These are phyloP conservation scores for Panthera tigris DNA, from an alignment of 2,113 vertebrate genomes.

Conservation along the genomic window DNA sequence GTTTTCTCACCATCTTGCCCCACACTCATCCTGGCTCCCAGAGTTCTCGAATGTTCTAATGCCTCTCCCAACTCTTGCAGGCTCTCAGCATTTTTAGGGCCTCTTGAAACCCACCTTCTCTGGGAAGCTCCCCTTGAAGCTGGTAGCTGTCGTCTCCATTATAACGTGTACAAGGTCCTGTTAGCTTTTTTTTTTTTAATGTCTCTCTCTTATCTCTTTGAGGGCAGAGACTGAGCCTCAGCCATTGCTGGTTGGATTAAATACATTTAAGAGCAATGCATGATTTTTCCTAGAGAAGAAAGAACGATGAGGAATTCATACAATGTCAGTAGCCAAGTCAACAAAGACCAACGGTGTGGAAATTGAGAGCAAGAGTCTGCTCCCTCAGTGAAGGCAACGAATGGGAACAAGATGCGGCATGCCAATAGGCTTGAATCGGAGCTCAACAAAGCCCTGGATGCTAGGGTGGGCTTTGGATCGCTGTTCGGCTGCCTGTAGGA, in stretches of 20 bases:
- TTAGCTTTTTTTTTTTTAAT: background rate
- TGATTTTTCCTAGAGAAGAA: background rate
- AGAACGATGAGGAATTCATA: background rate
- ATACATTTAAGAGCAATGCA: background rate
- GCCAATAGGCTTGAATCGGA: accelerated
- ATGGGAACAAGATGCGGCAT: accelerated
- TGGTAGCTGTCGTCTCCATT: background rate
- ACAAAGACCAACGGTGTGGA: background rate
- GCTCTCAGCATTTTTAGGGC: background rate
- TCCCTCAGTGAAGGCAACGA: background rate
- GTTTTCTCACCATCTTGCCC: background rate
- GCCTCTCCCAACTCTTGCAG: background rate
- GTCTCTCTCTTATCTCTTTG: background rate
- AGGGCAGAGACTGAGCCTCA: background rate
- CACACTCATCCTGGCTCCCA: background rate
- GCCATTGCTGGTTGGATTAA: background rate
- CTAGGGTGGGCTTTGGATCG: background rate
- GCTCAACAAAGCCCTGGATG: background rate
- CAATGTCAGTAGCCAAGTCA: background rate
- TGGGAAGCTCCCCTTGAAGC: background rate
- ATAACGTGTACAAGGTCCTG: background rate
- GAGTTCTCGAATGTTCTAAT: background rate
- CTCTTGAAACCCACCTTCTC: background rate
- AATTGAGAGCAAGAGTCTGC: background rate
- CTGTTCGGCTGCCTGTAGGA: background rate